A percentile compares a stretch with the other conserved stretches of the same genome.
These are phyloP conservation scores for Bos indicus DNA, from an alignment of 2,113 vertebrate species.

Conservation along the genomic window DNA sequence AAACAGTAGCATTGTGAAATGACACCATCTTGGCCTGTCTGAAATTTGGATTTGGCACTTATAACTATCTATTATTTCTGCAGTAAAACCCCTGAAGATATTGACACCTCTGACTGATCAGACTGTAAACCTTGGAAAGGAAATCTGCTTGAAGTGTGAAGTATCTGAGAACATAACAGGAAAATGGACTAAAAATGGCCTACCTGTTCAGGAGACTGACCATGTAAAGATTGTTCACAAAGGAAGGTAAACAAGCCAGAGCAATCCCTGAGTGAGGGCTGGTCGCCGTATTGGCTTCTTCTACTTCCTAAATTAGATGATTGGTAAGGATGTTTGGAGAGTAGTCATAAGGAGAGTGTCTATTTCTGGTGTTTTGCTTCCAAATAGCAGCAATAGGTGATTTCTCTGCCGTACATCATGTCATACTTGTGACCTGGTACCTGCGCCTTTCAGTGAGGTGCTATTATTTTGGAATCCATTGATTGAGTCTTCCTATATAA, in stretches of 20 bases:
- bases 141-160: slow-evolving; percentile 93
- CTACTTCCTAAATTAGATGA: neutral
- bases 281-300: neutral
- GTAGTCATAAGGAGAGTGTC: neutral
- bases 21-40: neutral
- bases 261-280: accelerated
- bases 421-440: neutral
- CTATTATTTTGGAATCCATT: neutral
- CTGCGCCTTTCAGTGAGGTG: neutral
- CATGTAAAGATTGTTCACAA: slow-evolving; percentile 91
- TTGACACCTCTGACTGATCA: slow-evolving; percentile 88
- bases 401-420: neutral
- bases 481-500: neutral
- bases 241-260: slow-evolving; percentile 82
- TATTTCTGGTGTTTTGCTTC: neutral
- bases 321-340: neutral
- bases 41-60: neutral
- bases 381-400: neutral
- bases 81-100: slow-evolving; percentile 96
- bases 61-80: neutral
- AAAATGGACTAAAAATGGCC: slow-evolving; percentile 97
- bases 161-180: slow-evolving; percentile 92
- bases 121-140: slow-evolving; percentile 89
- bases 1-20: neutral
- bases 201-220: slow-evolving; percentile 90